Evolutionary conservation across 2,888 invertebrate species (phyloP).

Genomic region (Pardosa pseudoannulata): DNA sequence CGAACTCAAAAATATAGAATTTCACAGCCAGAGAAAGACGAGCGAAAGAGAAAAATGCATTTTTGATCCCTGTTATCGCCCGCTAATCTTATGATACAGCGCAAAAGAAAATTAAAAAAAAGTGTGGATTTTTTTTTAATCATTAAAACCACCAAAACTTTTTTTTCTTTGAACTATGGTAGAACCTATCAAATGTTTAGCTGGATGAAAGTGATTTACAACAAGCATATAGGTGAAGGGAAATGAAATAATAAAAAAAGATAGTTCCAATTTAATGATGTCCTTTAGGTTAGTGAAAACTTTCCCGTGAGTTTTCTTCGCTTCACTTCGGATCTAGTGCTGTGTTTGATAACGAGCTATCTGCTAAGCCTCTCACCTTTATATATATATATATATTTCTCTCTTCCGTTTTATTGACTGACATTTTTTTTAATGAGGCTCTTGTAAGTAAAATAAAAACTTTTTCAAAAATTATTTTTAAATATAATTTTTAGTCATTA

Average conservation of each 20-base stretch:
- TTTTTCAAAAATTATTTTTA: conserved; percentile 23
- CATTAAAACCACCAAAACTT: conserved; percentile 38
- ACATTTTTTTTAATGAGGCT: conserved; percentile 67
- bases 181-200: conserved; percentile 53
- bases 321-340: conserved; percentile 23
- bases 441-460: not conserved
- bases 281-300: conserved; percentile 65
- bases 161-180: conserved; percentile 39
- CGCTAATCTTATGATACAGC: conserved; percentile 41
- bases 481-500: conserved; percentile 12
- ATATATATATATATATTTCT: not conserved
- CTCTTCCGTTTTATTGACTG: conserved; percentile 50
- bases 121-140: conserved; percentile 29
- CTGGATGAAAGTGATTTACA: conserved; percentile 65
- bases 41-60: not conserved
- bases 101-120: conserved; percentile 33
- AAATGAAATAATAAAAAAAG: conserved; percentile 21
- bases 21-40: not conserved
- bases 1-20: not conserved
- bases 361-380: conserved; percentile 21
- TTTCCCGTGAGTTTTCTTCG: conserved; percentile 48
- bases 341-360: conserved; percentile 55
- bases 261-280: conserved; percentile 59
- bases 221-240: conserved; percentile 24
- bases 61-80: not conserved